Base-by-base conservation (phyloP, 2,113 vertebrate species). In the Lipophrys pholis region DNA sequence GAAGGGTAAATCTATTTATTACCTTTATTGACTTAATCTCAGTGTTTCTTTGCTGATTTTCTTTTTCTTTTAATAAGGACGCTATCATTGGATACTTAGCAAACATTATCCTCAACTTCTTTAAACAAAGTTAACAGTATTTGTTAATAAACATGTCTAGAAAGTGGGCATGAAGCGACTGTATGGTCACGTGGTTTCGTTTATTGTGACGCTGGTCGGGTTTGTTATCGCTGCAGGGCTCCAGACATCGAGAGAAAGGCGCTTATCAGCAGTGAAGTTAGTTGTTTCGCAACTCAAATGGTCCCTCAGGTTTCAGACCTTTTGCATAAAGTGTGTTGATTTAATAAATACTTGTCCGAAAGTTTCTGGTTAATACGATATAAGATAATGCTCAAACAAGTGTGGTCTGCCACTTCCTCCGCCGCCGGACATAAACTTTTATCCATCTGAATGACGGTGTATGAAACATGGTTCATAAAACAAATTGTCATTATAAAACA, bases 401-500 rank as follows among this genome's bases (percentile, higher is more conserved):
- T 51, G 46, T 14, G 38, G 16, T 46, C 70, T 83, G 78, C 70
- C 65, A 52, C 8, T 39, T 66, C 56, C 52, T 65, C 65, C 62
- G 57, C 51, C 65, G 78, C 68, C 59, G 60, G 80, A 67, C 76
- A 83, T 84, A 78, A 84, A 85, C 75, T 77, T 89, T 76, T 73
- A 83, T 85, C 76, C 69, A 69, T 83, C 17, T 67, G 77, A 77
- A 83, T 82, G 70, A 83, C 79, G 57, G 75, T 76, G 61, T 75
- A 42, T 62, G 63, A 83, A 72, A 83, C 52, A 39, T 64, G 81
- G 53, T 86, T 83, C 81, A 82, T 89, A 86, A 90, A 90, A 76
- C 78, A 82, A 84, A 87, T 82, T 75, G 80, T 88, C 80, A 69
- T 82, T 85, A 83, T 78, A 77, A 84, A 87, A 87, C 73, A 67